A percentile compares a stretch with the other conserved stretches of the same genome.
phyloP scores from a whole-genome alignment of 1,140 invertebrate species.

The Saccostrea cuccullata region DNA sequence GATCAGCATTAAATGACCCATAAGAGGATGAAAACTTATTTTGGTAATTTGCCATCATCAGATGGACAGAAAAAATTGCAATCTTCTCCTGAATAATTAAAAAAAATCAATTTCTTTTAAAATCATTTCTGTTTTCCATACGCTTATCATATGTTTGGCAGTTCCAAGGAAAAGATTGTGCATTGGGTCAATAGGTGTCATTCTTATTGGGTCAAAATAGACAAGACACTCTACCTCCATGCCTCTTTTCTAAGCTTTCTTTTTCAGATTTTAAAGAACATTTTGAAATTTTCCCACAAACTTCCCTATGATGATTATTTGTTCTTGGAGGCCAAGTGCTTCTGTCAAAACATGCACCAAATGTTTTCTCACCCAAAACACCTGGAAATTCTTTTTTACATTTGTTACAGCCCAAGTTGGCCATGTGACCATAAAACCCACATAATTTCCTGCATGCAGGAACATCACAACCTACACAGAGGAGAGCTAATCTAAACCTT shows the following conservation, averaged over 20 bases:
- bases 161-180: slow-evolving; percentile 47
- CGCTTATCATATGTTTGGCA: slow-evolving; percentile 43
- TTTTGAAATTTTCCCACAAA: neutral
- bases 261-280: slow-evolving; percentile 5
- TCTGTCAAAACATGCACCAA: slow-evolving; percentile 43
- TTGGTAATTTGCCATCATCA: slow-evolving; percentile 48
- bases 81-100: slow-evolving; percentile 48
- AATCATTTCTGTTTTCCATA: slow-evolving; percentile 33
- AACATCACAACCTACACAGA: slow-evolving; percentile 57
- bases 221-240: slow-evolving; percentile 37
- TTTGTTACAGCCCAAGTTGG: slow-evolving; percentile 53
- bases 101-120: slow-evolving; percentile 37
- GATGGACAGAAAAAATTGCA: slow-evolving; percentile 35
- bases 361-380: slow-evolving; percentile 42
- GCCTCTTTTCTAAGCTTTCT: slow-evolving; percentile 19
- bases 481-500: slow-evolving; percentile 47
- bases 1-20: slow-evolving; percentile 39
- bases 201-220: slow-evolving; percentile 53
- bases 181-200: slow-evolving; percentile 59
- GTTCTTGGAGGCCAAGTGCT: neutral
- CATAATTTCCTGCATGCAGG: slow-evolving; percentile 55
- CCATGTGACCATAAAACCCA: slow-evolving; percentile 55
- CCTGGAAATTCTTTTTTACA: slow-evolving; percentile 49
- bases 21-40: slow-evolving; percentile 46
- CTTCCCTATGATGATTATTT: slow-evolving; percentile 10